These are phyloP conservation scores for Potamarius usumacintae DNA, from an alignment of 2,113 vertebrate genomes.

Conservation along the genomic window DNA sequence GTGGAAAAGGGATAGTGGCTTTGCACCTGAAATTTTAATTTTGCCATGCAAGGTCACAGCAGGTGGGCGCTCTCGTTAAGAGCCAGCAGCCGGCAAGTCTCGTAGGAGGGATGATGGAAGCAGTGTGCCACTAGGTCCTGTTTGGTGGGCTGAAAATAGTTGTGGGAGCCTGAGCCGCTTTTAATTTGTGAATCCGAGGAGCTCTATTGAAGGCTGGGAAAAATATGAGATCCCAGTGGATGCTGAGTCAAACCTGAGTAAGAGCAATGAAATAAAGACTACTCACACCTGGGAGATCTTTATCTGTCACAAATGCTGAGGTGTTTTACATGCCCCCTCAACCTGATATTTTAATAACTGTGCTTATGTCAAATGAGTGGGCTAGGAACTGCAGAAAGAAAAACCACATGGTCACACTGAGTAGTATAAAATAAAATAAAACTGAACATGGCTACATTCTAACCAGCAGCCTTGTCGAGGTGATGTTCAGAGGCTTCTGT, in stretches of 20 bases:
- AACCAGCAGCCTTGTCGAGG: background rate
- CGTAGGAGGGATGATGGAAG: slow-evolving; percentile 56
- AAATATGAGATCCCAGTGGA: slow-evolving; percentile 51
- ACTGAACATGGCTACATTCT: background rate
- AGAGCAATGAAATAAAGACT: slow-evolving; percentile 43
- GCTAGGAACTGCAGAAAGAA: background rate
- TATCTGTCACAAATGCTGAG: slow-evolving; percentile 35
- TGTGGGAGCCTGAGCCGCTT: slow-evolving; percentile 46
- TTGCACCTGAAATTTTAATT: slow-evolving; percentile 62
- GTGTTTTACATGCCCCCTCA: slow-evolving; percentile 17
- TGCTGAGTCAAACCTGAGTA: slow-evolving; percentile 48
- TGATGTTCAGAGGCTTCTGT: background rate
- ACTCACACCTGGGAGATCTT: slow-evolving; percentile 35
- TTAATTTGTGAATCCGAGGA: slow-evolving; percentile 51
- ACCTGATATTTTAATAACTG: slow-evolving; percentile 34
- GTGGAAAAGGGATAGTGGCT: slow-evolving; percentile 35
- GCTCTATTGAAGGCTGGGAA: slow-evolving; percentile 38
- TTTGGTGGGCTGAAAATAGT: slow-evolving; percentile 54
- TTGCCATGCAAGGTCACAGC: slow-evolving; percentile 52
- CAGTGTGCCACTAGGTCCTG: slow-evolving; percentile 45
- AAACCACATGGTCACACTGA: background rate
- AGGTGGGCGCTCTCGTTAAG: slow-evolving; percentile 56
- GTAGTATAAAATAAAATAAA: background rate
- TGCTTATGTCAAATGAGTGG: slow-evolving; percentile 16
- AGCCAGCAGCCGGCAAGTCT: slow-evolving; percentile 39